Percentiles rank a stretch among this genome's conserved stretches.
These are phyloP conservation scores for Meiosimyza platycephala DNA, from an alignment of 2,888 invertebrate species.

Conservation along the genomic window DNA sequence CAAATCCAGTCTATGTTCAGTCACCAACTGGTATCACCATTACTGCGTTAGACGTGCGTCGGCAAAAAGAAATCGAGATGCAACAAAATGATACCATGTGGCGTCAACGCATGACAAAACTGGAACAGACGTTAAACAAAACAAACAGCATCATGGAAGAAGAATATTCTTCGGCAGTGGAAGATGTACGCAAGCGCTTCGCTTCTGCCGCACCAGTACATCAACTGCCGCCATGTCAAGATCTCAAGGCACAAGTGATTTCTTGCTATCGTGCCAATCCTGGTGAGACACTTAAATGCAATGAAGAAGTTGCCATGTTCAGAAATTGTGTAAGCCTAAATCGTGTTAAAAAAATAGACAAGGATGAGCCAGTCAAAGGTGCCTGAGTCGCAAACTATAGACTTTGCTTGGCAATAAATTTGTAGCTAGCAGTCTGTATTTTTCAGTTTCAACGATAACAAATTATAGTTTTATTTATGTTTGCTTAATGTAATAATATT, in stretches of 20 bases:
- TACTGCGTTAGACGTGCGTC: constrained; percentile 65
- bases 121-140: constrained; percentile 71
- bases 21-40: constrained; percentile 59
- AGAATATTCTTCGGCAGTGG: constrained; percentile 71
- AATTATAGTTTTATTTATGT: too few relatives aligned
- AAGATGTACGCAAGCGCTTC: constrained; percentile 65
- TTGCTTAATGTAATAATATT: too few relatives aligned
- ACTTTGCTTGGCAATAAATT: too few relatives aligned
- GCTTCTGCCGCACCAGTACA: constrained; percentile 60
- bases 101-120: constrained; percentile 70
- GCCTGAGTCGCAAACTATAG: too few relatives aligned
- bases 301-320: constrained; percentile 72
- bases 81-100: constrained; percentile 73
- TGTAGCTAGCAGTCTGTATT: too few relatives aligned
- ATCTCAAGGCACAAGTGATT: constrained; percentile 70
- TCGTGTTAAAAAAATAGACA: constrained; percentile 67
- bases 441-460: too few relatives aligned
- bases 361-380: too few relatives aligned
- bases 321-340: constrained; percentile 72
- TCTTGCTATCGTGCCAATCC: constrained; percentile 73
- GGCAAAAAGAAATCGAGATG: constrained; percentile 72
- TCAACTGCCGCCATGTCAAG: constrained; percentile 70
- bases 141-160: constrained; percentile 71
- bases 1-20: constrained; percentile 50
- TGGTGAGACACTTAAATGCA: constrained; percentile 72